Evolutionary conservation across 2,113 vertebrate genomes (phyloP).

Genomic region (Brienomyrus brachyistius): DNA sequence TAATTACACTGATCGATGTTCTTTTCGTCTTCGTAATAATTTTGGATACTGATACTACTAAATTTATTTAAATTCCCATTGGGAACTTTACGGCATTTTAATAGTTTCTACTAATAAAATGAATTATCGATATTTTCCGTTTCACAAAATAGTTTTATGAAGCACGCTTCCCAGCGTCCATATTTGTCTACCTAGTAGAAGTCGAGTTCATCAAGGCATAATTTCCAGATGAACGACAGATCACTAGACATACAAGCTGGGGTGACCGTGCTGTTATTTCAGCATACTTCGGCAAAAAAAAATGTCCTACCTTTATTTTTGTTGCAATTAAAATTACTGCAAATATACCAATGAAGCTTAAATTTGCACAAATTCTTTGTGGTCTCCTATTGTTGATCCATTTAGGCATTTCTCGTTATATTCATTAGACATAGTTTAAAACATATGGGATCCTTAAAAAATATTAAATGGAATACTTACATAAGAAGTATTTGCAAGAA

Average conservation of each 20-base stretch:
- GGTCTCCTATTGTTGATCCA: background rate
- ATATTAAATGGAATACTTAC: background rate
- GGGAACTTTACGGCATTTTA: background rate
- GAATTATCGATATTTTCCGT: background rate
- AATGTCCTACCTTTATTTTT: background rate
- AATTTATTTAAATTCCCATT: background rate
- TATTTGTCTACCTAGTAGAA: background rate
- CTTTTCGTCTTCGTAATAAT: background rate
- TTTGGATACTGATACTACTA: background rate
- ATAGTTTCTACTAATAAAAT: background rate
- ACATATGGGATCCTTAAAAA: background rate
- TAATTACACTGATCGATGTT: background rate
- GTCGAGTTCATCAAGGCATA: background rate
- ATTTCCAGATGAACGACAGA: background rate
- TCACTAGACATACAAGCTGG: background rate
- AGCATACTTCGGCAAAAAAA: background rate
- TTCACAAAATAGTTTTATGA: background rate
- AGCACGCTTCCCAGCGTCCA: background rate
- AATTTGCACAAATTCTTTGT: background rate
- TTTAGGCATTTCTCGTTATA: background rate
- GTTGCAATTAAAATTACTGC: background rate
- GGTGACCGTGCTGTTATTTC: background rate
- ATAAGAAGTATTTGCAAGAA: background rate
- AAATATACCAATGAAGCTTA: background rate
- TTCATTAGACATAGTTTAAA: background rate